phyloP scores from a whole-genome alignment of 2,113 vertebrate species.

The Scortum barcoo region DNA sequence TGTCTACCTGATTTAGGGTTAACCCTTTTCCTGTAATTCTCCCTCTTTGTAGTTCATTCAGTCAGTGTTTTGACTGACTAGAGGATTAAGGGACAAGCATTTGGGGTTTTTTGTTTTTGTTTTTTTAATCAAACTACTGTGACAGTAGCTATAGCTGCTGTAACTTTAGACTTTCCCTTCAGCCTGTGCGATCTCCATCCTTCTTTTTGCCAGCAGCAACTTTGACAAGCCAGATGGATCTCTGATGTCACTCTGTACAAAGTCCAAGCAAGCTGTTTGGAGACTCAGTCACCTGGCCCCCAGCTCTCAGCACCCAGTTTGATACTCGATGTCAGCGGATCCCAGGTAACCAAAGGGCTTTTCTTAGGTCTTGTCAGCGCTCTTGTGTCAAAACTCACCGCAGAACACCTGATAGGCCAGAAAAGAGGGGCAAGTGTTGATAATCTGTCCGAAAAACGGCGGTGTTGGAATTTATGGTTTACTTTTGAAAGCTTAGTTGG shows the following conservation, averaged over 20 bases:
- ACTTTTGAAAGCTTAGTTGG: constrained; percentile 1
- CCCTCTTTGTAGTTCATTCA: not conserved
- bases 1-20: no score
- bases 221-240: constrained; percentile 44
- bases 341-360: constrained; percentile 62
- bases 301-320: constrained; percentile 72
- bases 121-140: constrained; percentile 29
- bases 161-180: constrained; percentile 38
- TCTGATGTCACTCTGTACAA: constrained; percentile 61
- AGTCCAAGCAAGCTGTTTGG: constrained; percentile 46
- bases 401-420: constrained; percentile 47
- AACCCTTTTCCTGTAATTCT: not conserved
- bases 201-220: constrained; percentile 26
- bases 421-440: constrained; percentile 45
- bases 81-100: not conserved
- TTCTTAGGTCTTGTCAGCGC: constrained; percentile 72
- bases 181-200: constrained; percentile 30
- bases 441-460: constrained; percentile 29
- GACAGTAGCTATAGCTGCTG: constrained; percentile 12
- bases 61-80: not conserved
- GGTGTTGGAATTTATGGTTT: constrained; percentile 45
- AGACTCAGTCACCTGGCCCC: constrained; percentile 43
- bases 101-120: no score
- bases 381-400: constrained; percentile 46
- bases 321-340: constrained; percentile 71